A percentile compares a stretch with the other conserved stretches of the same genome.
These are phyloP conservation scores for Lophius americanus DNA, from an alignment of 2,797 vertebrate species.

Conservation along the genomic window DNA sequence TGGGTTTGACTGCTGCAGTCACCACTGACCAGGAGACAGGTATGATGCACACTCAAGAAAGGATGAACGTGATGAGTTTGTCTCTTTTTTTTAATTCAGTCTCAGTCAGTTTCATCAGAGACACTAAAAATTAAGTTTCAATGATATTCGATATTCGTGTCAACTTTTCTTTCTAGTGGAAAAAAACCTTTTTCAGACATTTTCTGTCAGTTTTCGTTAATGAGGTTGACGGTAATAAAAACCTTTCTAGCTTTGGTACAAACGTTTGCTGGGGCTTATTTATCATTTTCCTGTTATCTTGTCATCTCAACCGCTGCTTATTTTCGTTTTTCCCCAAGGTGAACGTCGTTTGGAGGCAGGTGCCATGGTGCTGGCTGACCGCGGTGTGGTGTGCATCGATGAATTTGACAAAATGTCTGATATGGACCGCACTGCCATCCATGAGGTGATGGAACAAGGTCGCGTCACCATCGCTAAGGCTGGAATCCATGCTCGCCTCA, in stretches of 20 bases:
- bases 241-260: too few species aligned
- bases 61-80: too few species aligned
- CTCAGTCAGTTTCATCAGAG: too few species aligned
- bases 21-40: conserved; percentile 97
- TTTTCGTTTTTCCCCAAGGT: conserved; percentile 70
- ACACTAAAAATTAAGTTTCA: too few species aligned
- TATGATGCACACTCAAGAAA: conserved; percentile 47
- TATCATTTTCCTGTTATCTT: not conserved
- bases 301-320: rapidly evolving
- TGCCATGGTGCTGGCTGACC: conserved; percentile 95
- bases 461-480: conserved; percentile 97
- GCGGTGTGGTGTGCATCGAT: conserved; percentile 96
- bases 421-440: conserved; percentile 97
- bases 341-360: conserved; percentile 94
- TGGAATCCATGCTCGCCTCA: conserved; percentile 95
- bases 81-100: too few species aligned
- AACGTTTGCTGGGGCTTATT: not conserved
- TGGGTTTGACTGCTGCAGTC: conserved; percentile 94
- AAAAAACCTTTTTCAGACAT: not conserved
- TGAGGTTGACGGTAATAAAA: too few species aligned
- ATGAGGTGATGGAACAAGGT: conserved; percentile 99
- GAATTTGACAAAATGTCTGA: conserved; percentile 99
- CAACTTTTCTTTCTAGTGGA: too few species aligned
- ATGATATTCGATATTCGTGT: too few species aligned
- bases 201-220: not conserved